These are phyloP conservation scores for Yponomeuta sedellus DNA, from an alignment of 2,888 invertebrate species.

Conservation along the genomic window DNA sequence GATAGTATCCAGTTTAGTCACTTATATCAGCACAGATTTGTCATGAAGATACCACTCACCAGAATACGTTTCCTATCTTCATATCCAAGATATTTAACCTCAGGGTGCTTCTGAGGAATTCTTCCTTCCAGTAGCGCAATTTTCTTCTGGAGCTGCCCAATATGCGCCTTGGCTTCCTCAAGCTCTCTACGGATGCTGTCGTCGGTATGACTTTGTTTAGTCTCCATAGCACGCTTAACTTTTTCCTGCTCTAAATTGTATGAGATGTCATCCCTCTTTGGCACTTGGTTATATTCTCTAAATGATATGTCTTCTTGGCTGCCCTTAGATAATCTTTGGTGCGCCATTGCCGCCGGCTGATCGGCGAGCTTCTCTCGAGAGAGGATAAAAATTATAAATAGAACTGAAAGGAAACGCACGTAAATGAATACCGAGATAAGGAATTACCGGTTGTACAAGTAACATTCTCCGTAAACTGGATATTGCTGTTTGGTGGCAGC, in stretches of 20 bases:
- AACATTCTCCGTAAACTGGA: not conserved
- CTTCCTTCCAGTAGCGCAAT: constrained; percentile 82
- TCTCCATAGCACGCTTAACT: constrained; percentile 36
- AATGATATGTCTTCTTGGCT: constrained; percentile 38
- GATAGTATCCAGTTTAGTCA: no score
- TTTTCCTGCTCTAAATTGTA: constrained; percentile 23
- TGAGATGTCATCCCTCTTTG: constrained; percentile 38
- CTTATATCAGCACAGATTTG: not conserved
- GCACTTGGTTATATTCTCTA: constrained; percentile 41
- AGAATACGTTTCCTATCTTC: constrained; percentile 94
- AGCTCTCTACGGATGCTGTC: constrained; percentile 67
- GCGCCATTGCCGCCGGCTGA: constrained; percentile 18
- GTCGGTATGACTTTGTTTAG: constrained; percentile 27
- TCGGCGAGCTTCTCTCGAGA: constrained; percentile 37
- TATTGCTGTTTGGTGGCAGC: not conserved
- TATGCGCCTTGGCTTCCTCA: constrained; percentile 78
- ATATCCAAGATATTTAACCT: constrained; percentile 94
- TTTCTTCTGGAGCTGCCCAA: constrained; percentile 83
- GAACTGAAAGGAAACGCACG: constrained; percentile 38
- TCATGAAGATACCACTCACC: constrained; percentile 63
- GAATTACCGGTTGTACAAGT: not conserved
- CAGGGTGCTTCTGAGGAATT: constrained; percentile 90
- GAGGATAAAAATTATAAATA: constrained; percentile 51
- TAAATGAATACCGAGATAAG: not conserved
- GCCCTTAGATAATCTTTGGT: constrained; percentile 42